Evolutionary conservation across 2,113 vertebrate species (phyloP), one percentile per base, ranked within the genome.

Genomic region (Odobenus rosmarus): DNA sequence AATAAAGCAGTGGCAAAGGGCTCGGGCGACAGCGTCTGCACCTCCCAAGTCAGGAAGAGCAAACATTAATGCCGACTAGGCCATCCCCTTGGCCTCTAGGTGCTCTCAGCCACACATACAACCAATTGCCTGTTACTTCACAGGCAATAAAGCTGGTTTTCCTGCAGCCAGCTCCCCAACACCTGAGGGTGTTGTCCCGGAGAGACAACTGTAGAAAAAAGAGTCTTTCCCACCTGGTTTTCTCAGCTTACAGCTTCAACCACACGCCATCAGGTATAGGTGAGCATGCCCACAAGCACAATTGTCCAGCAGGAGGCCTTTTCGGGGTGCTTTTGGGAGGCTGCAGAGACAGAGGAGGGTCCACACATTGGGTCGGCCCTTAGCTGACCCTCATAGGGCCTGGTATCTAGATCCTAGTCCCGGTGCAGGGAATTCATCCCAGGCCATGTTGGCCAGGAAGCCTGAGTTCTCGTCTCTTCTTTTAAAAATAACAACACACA

Each of bases 291-390:
- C 81, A 26, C 23, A 1, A 0, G 28, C 33, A 18, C 0, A 0
- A 19, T 39, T 72, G 59, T 4, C 28, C 46, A 13, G 51, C 23
- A 24, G 16, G 5, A 39, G 4, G 24, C 33, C 15, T 28, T 62
- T 33, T 31, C 24, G 2, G 0, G 15, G 36, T 10, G 39, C 0
- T 0, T 1, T 5, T 3, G 4, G 42, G 53, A n/a, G n/a, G 36
- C 19, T 9, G 46, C 10, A 31, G 61, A 46, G 1, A 8, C 21
- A 9, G 51, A 9, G n/a, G 33, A 26, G 1, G 23, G 19, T 36
- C 42, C 11, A 4, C 7, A 7, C 11, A 0, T 0, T 0, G 5
- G 21, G 24, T 14, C 4, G 1, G 15, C 16, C 4, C 0, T 24
- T 15, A 14, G 59, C n/a, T 36, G 7, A 33, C 18, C 26, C 9